A percentile compares a stretch with the other conserved stretches of the same genome.
Evolutionary conservation across 2,888 invertebrate species (phyloP).

Genomic region (Dysmachus trigonus): DNA sequence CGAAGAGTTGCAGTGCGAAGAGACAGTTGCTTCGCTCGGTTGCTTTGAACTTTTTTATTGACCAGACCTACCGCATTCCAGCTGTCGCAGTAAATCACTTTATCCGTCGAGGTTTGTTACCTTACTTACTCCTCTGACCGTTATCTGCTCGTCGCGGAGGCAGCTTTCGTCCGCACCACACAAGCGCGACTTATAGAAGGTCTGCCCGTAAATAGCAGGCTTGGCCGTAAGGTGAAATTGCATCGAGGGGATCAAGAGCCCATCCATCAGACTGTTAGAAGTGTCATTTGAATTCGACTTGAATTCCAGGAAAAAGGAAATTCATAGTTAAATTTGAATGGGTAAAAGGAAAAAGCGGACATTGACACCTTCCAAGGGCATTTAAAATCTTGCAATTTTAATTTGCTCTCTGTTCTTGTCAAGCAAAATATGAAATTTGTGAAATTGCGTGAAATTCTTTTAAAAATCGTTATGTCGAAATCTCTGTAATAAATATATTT

Average conservation of each 20-base stretch:
- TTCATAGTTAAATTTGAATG: background rate
- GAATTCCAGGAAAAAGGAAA: background rate
- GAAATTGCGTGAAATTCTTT: background rate
- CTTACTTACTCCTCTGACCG: slow-evolving; percentile 35
- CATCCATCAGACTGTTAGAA: background rate
- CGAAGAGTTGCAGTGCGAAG: background rate
- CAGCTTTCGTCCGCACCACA: background rate
- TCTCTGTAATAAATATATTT: too few species aligned
- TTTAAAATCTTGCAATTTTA: background rate
- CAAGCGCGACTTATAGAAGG: background rate
- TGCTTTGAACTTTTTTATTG: slow-evolving; percentile 29
- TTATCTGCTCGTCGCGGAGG: background rate
- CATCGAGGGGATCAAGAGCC: background rate
- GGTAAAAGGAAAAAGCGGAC: background rate
- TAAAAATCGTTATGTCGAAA: too few species aligned
- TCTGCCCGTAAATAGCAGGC: background rate
- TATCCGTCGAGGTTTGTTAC: slow-evolving; percentile 31
- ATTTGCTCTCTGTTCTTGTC: background rate
- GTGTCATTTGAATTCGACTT: background rate
- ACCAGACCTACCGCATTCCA: slow-evolving; percentile 32
- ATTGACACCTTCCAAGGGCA: background rate
- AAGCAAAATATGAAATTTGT: too few species aligned
- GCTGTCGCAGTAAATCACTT: slow-evolving; percentile 33
- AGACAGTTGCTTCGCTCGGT: background rate
- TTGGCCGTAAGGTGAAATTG: slow-evolving; percentile 10